Evolutionary conservation across 2,888 invertebrate genomes (phyloP).

Genomic region (Hypselothyrea guttata): DNA sequence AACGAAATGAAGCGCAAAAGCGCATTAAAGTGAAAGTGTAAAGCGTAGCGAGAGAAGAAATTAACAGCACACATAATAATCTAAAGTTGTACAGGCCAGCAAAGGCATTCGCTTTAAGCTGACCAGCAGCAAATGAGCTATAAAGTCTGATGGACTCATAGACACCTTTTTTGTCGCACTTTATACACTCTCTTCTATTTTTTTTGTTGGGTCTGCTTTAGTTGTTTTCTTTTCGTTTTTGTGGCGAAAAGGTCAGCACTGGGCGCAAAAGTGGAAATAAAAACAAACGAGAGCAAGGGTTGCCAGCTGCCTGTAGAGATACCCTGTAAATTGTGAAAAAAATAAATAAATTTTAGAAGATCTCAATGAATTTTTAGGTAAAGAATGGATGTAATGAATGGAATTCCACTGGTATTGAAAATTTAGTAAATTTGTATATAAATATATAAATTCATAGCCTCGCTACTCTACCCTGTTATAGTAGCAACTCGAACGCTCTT

Average conservation of each 20-base stretch:
- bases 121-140: constrained; percentile 52
- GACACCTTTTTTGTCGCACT: constrained; percentile 15
- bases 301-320: background rate
- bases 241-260: constrained; percentile 38
- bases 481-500: background rate
- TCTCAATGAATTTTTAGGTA: background rate
- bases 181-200: background rate
- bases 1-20: constrained; percentile 43
- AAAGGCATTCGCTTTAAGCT: constrained; percentile 29
- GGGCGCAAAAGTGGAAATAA: constrained; percentile 23
- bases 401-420: too few relatives aligned
- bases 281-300: constrained; percentile 1
- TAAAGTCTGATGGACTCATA: constrained; percentile 43
- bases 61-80: constrained; percentile 64
- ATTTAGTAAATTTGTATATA: too few relatives aligned
- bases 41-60: constrained; percentile 35
- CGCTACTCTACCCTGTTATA: too few relatives aligned
- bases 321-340: constrained; percentile 4
- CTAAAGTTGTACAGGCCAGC: constrained; percentile 27
- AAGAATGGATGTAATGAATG: too few relatives aligned
- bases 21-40: constrained; percentile 40
- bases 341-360: background rate
- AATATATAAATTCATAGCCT: too few relatives aligned
- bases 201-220: constrained; percentile 8
- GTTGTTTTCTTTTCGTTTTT: constrained; percentile 9